A percentile compares a stretch with the other conserved stretches of the same genome.
phyloP scores from a whole-genome alignment of 2,888 invertebrate species.

The Norana najaformis region DNA sequence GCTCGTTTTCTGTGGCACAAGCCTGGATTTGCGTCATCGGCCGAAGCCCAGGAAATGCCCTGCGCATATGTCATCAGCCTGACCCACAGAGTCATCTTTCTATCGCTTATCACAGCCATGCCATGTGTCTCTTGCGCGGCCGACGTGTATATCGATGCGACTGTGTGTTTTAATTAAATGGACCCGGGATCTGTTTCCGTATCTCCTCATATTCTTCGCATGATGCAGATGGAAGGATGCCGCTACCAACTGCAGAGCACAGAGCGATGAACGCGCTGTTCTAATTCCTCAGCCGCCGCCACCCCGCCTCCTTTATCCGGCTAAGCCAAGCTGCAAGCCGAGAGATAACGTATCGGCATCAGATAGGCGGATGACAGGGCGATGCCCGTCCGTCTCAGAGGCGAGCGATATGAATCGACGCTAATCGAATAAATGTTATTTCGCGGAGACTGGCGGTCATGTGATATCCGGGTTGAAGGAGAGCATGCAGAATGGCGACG shows the following conservation, averaged over 20 bases:
- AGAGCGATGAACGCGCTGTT: not conserved
- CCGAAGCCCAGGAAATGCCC: not conserved
- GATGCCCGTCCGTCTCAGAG: not conserved
- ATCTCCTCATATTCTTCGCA: not conserved
- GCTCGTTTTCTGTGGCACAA: not conserved
- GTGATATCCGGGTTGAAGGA: constrained; percentile 15
- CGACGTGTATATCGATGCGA: not conserved
- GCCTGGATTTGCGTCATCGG: not conserved
- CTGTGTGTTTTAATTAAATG: constrained; percentile 18
- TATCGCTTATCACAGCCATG: not conserved
- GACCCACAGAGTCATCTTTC: not conserved
- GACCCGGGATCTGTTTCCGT: constrained; percentile 18
- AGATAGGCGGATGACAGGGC: not conserved
- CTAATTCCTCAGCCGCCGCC: constrained; percentile 21
- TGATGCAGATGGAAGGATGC: constrained; percentile 14
- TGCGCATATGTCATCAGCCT: not conserved
- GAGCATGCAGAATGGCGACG: not conserved
- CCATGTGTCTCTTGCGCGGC: not conserved
- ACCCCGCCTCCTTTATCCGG: not conserved
- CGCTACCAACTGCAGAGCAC: not conserved
- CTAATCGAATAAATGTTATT: constrained; percentile 13
- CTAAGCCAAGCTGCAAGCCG: not conserved
- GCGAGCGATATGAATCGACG: not conserved
- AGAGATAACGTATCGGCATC: constrained; percentile 17
- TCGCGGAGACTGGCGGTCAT: constrained; percentile 1